Conservation (phyloP, 2,888 invertebrate species). For the Xanthorhoe spadicearia region DNA sequence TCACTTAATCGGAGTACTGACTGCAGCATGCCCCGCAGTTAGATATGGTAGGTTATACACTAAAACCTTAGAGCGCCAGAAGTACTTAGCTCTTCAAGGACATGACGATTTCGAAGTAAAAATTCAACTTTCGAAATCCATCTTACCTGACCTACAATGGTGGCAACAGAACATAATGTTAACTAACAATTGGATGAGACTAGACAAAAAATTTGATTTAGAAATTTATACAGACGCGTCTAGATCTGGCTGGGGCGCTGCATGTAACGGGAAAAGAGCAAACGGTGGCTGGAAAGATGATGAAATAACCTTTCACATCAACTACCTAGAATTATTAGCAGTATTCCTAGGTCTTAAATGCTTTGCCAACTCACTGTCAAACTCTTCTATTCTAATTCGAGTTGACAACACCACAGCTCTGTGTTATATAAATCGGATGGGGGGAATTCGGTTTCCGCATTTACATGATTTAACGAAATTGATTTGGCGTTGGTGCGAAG, state of each 20-base stretch:
- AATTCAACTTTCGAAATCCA: constrained; percentile 6
- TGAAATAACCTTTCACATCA: constrained; percentile 28
- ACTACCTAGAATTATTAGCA: constrained; percentile 30
- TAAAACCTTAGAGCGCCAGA: constrained; percentile 26
- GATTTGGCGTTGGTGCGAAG: constrained; percentile 40
- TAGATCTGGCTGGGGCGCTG: constrained; percentile 29
- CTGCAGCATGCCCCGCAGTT: constrained; percentile 21
- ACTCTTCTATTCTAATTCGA: constrained; percentile 23
- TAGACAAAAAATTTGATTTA: not conserved
- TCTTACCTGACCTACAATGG: constrained; percentile 27
- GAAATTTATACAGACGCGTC: constrained; percentile 33
- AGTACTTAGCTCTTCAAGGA: constrained; percentile 25
- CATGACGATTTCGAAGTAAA: constrained; percentile 22
- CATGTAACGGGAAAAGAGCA: constrained; percentile 6
- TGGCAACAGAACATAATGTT: constrained; percentile 26
- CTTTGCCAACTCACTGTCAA: constrained; percentile 6
- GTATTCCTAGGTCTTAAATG: constrained; percentile 20
- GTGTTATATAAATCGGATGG: constrained; percentile 36
- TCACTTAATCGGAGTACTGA: constrained; percentile 18
- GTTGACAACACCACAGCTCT: constrained; percentile 34
- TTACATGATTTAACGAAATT: constrained; percentile 25
- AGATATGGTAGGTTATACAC: constrained; percentile 30
- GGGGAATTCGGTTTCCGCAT: constrained; percentile 33
- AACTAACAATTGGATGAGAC: constrained; percentile 3
- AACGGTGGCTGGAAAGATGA: constrained; percentile 16